These are phyloP conservation scores for Protobothrops mucrosquamatus DNA, from an alignment of 2,113 vertebrate species.

Conservation along the genomic window DNA sequence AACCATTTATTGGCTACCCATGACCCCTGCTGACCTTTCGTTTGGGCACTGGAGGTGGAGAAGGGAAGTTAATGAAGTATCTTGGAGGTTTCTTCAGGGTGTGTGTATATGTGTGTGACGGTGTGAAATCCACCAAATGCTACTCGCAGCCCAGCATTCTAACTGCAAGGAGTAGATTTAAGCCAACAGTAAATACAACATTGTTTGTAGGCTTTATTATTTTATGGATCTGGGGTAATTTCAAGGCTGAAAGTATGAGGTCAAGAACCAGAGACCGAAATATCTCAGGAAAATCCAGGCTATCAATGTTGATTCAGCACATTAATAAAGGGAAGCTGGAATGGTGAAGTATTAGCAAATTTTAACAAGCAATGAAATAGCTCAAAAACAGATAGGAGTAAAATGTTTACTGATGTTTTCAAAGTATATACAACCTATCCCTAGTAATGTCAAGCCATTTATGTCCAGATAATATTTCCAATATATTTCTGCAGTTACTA, in stretches of 20 bases:
- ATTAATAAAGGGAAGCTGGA: not conserved
- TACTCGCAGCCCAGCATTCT: not conserved
- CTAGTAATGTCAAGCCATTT: not conserved
- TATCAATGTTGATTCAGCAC: not conserved
- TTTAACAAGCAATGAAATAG: not conserved
- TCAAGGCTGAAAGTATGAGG: not conserved
- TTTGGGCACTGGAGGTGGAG: conserved; percentile 28
- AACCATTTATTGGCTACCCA: conserved; percentile 85
- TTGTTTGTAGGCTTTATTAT: not conserved
- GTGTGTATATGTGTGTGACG: not conserved
- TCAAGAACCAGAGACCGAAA: not conserved
- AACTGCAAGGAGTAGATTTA: not conserved
- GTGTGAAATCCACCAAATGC: conserved; percentile 32
- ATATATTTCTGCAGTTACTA: not conserved
- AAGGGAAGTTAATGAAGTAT: conserved; percentile 37
- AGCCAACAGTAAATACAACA: not conserved
- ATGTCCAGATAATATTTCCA: not conserved
- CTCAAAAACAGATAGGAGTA: not conserved
- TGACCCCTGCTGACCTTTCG: conserved; percentile 75
- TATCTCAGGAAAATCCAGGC: not conserved
- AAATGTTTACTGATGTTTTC: not conserved
- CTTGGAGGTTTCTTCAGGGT: conserved; percentile 9
- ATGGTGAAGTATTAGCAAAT: not conserved
- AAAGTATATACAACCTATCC: not conserved
- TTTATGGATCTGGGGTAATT: not conserved